phyloP scores from a whole-genome alignment of 2,797 vertebrate genomes.

The Sitta carolinensis region DNA sequence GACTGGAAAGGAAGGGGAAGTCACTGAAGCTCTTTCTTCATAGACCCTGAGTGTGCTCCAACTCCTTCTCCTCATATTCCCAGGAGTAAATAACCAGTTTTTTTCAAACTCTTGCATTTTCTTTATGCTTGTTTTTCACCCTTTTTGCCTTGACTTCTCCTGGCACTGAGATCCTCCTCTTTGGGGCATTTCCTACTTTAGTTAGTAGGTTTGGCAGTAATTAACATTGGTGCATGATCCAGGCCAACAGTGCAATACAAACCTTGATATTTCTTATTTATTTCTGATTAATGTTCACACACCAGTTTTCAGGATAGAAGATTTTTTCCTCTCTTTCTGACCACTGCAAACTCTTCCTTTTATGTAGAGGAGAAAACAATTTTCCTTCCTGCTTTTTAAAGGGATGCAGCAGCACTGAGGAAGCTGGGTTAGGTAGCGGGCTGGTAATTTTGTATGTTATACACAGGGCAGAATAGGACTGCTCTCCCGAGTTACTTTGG shows the following conservation, averaged over 20 bases:
- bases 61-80: neutral
- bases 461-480: neutral
- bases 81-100: neutral
- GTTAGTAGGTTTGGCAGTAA: neutral
- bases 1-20: neutral
- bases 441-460: neutral
- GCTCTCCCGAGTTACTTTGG: neutral
- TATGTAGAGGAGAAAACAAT: neutral
- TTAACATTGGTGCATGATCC: neutral
- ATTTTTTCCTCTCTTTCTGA: neutral
- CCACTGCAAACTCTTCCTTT: neutral
- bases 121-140: neutral
- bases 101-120: neutral
- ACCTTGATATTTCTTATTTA: constrained; percentile 9
- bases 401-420: neutral
- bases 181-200: neutral
- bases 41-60: fast-evolving
- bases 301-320: neutral
- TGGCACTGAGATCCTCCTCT: neutral
- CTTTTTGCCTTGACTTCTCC: neutral
- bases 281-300: neutral
- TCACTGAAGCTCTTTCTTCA: neutral
- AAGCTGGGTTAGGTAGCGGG: neutral
- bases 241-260: neutral
- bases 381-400: neutral